Conservation (phyloP, 2,797 vertebrate genomes). For the Falco concolor region DNA sequence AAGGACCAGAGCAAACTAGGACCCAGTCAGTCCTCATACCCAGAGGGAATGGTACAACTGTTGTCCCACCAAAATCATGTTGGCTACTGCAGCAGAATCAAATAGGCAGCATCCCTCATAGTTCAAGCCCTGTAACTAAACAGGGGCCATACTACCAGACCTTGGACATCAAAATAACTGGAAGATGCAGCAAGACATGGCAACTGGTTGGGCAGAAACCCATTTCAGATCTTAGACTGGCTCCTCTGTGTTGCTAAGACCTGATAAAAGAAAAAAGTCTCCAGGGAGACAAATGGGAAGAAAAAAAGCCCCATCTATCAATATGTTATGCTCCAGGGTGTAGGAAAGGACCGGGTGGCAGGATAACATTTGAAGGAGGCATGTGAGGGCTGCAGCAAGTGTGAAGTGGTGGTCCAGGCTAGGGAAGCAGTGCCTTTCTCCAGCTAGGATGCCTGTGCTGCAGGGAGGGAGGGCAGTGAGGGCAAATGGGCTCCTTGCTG, state of each 20-base stretch:
- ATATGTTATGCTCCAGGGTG: neutral
- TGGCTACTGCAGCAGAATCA: neutral
- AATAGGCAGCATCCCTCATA: neutral
- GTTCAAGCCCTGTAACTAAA: neutral
- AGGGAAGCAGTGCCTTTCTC: neutral
- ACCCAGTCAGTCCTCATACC: neutral
- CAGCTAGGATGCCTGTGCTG: neutral
- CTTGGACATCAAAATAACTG: neutral
- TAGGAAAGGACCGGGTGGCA: neutral
- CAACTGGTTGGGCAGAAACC: neutral
- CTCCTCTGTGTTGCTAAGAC: neutral
- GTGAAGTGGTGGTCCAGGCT: fast-evolving
- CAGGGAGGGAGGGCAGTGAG: neutral
- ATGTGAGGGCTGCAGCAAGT: neutral
- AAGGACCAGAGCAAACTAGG: neutral
- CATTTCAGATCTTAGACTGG: neutral
- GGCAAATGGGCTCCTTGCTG: fast-evolving
- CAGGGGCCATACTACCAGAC: neutral
- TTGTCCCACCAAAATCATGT: neutral
- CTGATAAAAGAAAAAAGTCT: neutral
- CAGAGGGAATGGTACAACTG: neutral
- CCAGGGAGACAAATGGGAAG: neutral
- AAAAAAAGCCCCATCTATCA: neutral
- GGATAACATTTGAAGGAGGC: neutral
- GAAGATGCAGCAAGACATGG: neutral